Conservation (phyloP, 2,113 vertebrate species). For the Ailuropoda melanoleuca region DNA sequence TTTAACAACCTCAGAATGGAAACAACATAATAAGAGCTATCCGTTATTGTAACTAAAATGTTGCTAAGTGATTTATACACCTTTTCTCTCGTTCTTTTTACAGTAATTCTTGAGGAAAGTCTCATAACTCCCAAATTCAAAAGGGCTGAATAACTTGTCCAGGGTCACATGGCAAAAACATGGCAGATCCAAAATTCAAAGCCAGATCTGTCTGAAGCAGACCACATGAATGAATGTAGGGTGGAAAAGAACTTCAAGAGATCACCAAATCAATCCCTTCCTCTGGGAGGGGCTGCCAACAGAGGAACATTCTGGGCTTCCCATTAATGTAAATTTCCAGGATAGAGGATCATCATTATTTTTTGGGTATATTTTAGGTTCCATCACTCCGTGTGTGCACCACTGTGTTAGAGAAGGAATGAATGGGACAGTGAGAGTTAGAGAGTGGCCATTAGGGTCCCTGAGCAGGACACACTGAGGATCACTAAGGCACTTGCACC, state of each 20-base stretch:
- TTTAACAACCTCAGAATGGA: not conserved
- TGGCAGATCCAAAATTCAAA: not conserved
- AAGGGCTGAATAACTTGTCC: not conserved
- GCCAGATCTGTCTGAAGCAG: not conserved
- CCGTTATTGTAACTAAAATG: not conserved
- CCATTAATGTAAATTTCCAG: not conserved
- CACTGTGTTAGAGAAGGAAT: not conserved
- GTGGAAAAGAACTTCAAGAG: not conserved
- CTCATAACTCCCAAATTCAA: not conserved
- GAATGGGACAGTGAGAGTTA: not conserved
- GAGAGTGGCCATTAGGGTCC: not conserved
- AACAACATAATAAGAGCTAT: not conserved
- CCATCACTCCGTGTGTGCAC: not conserved
- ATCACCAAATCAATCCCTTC: not conserved
- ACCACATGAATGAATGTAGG: not conserved
- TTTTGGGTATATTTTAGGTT: not conserved
- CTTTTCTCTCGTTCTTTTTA: not conserved
- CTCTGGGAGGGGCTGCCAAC: not conserved
- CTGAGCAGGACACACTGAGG: not conserved
- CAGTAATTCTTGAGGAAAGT: not conserved
- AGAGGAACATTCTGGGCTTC: not conserved
- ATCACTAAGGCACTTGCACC: not conserved
- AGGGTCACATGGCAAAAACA: not conserved
- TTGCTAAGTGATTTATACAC: not conserved
- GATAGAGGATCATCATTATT: not conserved